These are phyloP conservation scores for Chaitophorus viminalis DNA, from an alignment of 2,888 invertebrate species.

Conservation along the genomic window DNA sequence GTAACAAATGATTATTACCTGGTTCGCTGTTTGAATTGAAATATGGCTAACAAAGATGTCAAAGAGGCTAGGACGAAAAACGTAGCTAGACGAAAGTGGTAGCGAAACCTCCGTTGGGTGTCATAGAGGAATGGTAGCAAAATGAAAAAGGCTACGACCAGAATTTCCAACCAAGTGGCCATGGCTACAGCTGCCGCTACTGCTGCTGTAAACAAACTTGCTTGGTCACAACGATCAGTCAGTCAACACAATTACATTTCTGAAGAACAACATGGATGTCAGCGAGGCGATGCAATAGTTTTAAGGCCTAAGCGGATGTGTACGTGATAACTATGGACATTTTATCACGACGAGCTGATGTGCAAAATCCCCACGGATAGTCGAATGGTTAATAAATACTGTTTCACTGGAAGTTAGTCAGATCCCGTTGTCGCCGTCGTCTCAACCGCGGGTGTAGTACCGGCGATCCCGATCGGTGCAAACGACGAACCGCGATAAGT, in stretches of 20 bases:
- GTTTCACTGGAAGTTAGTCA: too few species aligned
- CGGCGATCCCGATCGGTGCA: neutral
- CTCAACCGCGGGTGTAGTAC: neutral
- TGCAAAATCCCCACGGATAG: too few species aligned
- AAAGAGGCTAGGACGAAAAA: constrained; percentile 20
- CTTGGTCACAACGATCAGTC: neutral
- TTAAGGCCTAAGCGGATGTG: too few species aligned
- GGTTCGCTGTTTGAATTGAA: constrained; percentile 27
- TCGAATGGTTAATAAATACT: too few species aligned
- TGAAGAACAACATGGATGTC: neutral
- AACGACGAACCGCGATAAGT: too few species aligned
- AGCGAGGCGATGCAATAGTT: too few species aligned
- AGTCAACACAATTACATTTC: neutral
- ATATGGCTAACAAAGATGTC: constrained; percentile 31
- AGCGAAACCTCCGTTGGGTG: constrained; percentile 17
- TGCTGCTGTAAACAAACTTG: neutral
- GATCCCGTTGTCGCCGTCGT: neutral
- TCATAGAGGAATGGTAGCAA: constrained; percentile 47
- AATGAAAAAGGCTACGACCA: constrained; percentile 38
- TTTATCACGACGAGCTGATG: too few species aligned
- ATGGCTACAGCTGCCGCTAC: constrained; percentile 1
- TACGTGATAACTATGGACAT: too few species aligned
- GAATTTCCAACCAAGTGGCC: constrained; percentile 38
- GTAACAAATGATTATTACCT: constrained; percentile 3
- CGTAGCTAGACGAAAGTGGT: constrained; percentile 33